Evolutionary conservation across 2,888 invertebrate genomes (phyloP).

Genomic region (Galerucella pusilla): DNA sequence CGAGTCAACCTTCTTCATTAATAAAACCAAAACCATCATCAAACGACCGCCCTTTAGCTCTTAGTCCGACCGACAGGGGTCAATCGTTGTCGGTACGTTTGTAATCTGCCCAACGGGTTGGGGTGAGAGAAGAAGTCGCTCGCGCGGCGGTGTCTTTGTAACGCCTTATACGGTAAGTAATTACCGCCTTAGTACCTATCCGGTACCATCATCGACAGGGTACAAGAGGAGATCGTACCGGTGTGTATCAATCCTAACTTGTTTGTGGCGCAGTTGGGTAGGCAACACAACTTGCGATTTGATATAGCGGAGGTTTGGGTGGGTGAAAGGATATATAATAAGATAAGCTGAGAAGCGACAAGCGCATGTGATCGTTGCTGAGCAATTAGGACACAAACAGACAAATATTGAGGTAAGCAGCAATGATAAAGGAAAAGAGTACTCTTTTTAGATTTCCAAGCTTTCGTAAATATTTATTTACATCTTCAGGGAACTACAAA

Average conservation of each 20-base stretch:
- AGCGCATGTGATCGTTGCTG: too few relatives aligned
- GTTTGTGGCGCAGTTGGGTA: constrained; percentile 10
- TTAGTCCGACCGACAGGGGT: neutral
- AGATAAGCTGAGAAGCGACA: too few relatives aligned
- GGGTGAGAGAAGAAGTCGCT: constrained; percentile 54
- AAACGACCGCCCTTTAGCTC: neutral
- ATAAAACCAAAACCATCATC: constrained; percentile 51
- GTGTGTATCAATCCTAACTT: neutral
- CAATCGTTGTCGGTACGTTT: constrained; percentile 60
- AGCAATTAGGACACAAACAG: too few relatives aligned
- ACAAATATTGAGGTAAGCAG: too few relatives aligned
- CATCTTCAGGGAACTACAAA: too few relatives aligned
- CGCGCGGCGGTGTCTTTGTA: constrained; percentile 64
- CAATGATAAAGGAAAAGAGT: too few relatives aligned
- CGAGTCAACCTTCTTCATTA: constrained; percentile 46
- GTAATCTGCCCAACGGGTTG: constrained; percentile 47
- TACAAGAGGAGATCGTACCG: constrained; percentile 8
- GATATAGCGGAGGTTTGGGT: neutral
- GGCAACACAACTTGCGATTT: constrained; percentile 2
- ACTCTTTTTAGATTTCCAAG: too few relatives aligned
- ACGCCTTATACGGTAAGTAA: constrained; percentile 64
- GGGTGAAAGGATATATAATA: neutral
- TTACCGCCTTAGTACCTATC: constrained; percentile 57
- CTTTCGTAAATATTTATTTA: too few relatives aligned
- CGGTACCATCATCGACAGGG: constrained; percentile 18